phyloP scores from a whole-genome alignment of 2,113 vertebrate species.

The Penelope pileata region DNA sequence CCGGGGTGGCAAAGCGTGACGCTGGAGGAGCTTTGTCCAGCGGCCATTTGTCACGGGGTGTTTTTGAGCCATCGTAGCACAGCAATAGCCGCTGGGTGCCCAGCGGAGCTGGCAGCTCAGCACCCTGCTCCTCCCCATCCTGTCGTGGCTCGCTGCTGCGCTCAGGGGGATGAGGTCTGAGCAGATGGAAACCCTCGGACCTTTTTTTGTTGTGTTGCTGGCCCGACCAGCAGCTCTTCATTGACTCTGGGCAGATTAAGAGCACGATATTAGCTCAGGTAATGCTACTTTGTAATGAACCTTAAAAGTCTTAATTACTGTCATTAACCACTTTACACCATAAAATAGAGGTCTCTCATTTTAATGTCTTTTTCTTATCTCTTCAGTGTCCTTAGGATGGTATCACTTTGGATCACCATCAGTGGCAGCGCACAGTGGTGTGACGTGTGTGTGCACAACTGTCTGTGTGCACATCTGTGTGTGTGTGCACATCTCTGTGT shows the following conservation, averaged over 20 bases:
- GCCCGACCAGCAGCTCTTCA: neutral
- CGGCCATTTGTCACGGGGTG: accelerated
- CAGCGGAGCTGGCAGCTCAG: neutral
- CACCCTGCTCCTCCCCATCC: neutral
- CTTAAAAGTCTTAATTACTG: neutral
- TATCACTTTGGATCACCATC: neutral
- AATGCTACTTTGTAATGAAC: neutral
- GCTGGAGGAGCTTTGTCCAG: neutral
- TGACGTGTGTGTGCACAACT: too few relatives aligned
- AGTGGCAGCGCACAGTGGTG: neutral
- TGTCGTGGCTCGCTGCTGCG: neutral
- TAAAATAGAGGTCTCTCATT: neutral
- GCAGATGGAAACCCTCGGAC: conserved; percentile 3
- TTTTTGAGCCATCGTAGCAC: neutral
- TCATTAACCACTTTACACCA: neutral
- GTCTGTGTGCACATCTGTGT: too few relatives aligned
- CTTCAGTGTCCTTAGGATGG: neutral
- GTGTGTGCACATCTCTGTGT: too few relatives aligned
- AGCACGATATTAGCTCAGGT: neutral
- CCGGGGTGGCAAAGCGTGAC: neutral
- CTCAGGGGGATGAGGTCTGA: neutral
- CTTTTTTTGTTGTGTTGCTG: neutral
- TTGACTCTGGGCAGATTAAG: neutral
- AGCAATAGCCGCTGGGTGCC: neutral
- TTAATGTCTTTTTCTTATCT: neutral